Percentiles rank a stretch among this genome's conserved stretches.
These are phyloP conservation scores for Atta colombica DNA, from an alignment of 1,140 invertebrate species.

Conservation along the genomic window DNA sequence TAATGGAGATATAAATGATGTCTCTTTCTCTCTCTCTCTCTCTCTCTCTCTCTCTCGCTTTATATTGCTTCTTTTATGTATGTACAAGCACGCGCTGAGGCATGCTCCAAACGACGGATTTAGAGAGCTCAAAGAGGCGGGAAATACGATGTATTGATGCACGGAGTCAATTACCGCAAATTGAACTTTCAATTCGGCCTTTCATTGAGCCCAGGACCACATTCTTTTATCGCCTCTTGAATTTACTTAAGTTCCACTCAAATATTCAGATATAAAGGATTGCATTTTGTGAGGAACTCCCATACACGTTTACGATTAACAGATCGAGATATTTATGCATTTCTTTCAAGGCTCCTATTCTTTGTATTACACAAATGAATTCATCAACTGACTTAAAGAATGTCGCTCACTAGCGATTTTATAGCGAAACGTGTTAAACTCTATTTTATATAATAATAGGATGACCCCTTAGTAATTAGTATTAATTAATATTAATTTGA, in stretches of 20 bases:
- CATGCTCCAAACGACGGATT: neutral
- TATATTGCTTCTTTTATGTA: neutral
- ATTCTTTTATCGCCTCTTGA: slow-evolving; percentile 18
- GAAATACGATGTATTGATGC: slow-evolving; percentile 12
- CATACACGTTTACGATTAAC: neutral
- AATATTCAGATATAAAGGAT: slow-evolving; percentile 30
- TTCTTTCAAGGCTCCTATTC: neutral
- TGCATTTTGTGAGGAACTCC: neutral
- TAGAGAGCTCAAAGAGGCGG: slow-evolving; percentile 35
- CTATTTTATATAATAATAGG: neutral
- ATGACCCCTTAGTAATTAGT: neutral
- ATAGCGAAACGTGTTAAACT: neutral
- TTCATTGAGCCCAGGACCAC: slow-evolving; percentile 27
- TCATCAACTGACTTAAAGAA: neutral
- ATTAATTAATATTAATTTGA: slow-evolving; percentile 2
- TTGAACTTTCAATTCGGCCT: slow-evolving; percentile 53
- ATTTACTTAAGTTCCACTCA: slow-evolving; percentile 47
- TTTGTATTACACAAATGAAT: neutral
- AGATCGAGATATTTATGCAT: slow-evolving; percentile 5
- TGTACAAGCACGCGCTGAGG: neutral
- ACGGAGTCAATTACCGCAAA: slow-evolving; percentile 49
- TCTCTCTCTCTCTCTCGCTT: neutral
- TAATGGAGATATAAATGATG: neutral
- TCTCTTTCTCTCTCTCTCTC: neutral
- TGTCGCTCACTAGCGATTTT: neutral